Percentiles rank a stretch among this genome's conserved stretches.
phyloP scores from a whole-genome alignment of 2,113 vertebrate species.

The Sinosuthora webbiana region DNA sequence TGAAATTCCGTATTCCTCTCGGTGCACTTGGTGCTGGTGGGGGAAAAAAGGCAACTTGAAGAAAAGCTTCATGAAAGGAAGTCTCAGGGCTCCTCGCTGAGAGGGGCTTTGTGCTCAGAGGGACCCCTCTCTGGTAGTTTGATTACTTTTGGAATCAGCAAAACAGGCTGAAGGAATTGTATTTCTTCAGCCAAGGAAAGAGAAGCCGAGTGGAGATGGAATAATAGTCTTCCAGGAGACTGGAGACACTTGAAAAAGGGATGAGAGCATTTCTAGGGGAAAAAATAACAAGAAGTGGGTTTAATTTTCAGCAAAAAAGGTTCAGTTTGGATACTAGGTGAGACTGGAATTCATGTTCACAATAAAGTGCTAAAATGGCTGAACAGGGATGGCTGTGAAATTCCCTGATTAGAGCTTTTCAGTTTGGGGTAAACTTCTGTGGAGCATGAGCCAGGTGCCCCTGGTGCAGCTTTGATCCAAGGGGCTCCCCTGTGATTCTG shows the following conservation, averaged over 20 bases:
- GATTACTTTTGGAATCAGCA: neutral
- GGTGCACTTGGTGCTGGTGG: neutral
- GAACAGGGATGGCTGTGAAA: neutral
- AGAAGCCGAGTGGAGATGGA: neutral
- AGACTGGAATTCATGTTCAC: neutral
- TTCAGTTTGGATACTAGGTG: neutral
- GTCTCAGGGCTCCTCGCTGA: neutral
- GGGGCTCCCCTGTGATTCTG: neutral
- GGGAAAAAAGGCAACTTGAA: neutral
- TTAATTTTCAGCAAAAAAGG: neutral
- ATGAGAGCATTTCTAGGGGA: neutral
- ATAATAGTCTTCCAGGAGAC: neutral
- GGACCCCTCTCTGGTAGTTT: neutral
- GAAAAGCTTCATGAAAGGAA: neutral
- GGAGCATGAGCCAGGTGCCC: neutral
- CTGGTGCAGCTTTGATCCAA: neutral
- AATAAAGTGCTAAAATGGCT: neutral
- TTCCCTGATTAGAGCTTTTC: neutral
- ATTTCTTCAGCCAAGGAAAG: neutral
- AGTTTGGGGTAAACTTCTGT: neutral
- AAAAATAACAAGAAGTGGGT: neutral
- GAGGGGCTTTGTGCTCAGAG: neutral
- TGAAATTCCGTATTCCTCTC: neutral
- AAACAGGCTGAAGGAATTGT: neutral
- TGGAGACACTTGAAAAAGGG: neutral